Percentiles rank a stretch among this genome's conserved stretches.
These are phyloP conservation scores for Myripristis jacobus DNA, from an alignment of 2,797 vertebrate genomes.

Conservation along the genomic window DNA sequence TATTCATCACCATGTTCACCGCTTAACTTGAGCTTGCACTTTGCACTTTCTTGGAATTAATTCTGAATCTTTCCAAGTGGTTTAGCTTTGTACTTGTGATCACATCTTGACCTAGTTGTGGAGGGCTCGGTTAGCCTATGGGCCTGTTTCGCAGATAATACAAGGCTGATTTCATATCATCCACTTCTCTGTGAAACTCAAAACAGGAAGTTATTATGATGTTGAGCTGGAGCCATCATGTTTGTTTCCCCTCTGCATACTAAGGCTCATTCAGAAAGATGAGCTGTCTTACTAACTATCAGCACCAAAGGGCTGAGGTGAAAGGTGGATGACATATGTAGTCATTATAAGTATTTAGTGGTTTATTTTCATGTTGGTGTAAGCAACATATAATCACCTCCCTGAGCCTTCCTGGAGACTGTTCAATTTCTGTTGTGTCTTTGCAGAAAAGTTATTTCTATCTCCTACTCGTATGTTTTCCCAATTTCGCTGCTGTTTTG, in stretches of 20 bases:
- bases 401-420: background rate
- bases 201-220: slow-evolving; percentile 66
- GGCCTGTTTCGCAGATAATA: slow-evolving; percentile 25
- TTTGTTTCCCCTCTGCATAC: slow-evolving; percentile 11
- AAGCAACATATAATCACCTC: slow-evolving; percentile 3
- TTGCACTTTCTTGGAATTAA: slow-evolving; percentile 61
- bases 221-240: background rate
- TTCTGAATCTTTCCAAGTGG: slow-evolving; percentile 48
- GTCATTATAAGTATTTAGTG: background rate
- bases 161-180: slow-evolving; percentile 38
- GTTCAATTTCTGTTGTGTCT: background rate
- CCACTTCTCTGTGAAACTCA: slow-evolving; percentile 70
- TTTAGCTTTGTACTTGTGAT: slow-evolving; percentile 39
- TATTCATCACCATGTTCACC: slow-evolving; percentile 39
- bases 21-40: slow-evolving; percentile 56
- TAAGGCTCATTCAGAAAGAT: background rate
- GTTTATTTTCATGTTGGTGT: background rate
- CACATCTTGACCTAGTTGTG: slow-evolving; percentile 56
- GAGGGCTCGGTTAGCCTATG: background rate
- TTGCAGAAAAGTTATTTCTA: background rate
- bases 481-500: background rate
- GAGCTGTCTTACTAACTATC: background rate
- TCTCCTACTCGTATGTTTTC: background rate
- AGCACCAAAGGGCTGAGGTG: background rate
- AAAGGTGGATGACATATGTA: background rate